Conservation (phyloP, 2,113 vertebrate genomes). For the Camelus dromedarius region DNA sequence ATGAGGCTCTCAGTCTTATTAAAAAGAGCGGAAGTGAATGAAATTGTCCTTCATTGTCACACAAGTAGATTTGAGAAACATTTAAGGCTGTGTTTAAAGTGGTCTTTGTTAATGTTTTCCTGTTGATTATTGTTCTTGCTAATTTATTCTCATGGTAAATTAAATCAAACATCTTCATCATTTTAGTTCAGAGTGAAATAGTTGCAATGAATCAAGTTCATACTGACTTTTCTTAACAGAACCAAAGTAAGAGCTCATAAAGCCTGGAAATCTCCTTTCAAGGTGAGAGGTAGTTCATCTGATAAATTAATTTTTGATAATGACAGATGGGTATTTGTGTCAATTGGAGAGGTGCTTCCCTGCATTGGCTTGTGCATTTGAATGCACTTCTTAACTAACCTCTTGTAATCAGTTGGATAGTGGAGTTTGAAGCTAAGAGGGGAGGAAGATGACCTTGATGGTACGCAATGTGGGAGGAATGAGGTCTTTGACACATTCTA, state of each 20-base stretch:
- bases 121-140: conserved; percentile 76
- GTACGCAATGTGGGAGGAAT: neutral
- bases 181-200: conserved; percentile 79
- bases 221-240: conserved; percentile 11
- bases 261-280: neutral
- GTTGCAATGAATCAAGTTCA: conserved; percentile 48
- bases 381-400: neutral
- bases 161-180: conserved; percentile 56
- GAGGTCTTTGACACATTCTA: neutral
- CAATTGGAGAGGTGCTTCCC: neutral
- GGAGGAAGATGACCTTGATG: neutral
- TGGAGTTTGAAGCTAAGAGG: neutral
- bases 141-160: conserved; percentile 74
- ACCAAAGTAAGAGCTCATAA: neutral
- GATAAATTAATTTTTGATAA: neutral
- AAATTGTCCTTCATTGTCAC: neutral
- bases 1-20: neutral
- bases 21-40: conserved; percentile 30
- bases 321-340: neutral
- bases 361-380: neutral
- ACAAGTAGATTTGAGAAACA: neutral
- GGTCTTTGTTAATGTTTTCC: conserved; percentile 67
- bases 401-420: neutral
- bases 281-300: neutral
- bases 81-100: conserved; percentile 76